phyloP scores from a whole-genome alignment of 1,140 invertebrate genomes.

The Leguminivora glycinivorella region DNA sequence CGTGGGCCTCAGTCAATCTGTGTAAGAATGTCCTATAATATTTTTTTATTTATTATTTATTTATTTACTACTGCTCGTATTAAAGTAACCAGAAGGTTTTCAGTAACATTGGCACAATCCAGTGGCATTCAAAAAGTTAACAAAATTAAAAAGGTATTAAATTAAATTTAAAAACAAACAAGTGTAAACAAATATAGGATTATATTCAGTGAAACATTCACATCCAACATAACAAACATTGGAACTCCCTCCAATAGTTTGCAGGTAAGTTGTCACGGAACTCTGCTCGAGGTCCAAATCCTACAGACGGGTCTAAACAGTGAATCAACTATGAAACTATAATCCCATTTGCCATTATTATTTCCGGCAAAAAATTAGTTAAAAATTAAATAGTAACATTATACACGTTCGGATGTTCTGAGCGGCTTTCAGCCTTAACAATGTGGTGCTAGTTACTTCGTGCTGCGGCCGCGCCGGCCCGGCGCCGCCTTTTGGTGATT shows the following conservation, averaged over 20 bases:
- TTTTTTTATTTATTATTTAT: too few species aligned
- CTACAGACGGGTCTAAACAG: conserved; percentile 44
- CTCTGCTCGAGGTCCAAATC: conserved; percentile 41
- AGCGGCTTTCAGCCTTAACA: conserved; percentile 54
- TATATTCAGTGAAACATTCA: conserved; percentile 77
- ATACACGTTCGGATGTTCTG: conserved; percentile 45
- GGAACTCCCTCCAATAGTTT: conserved; percentile 56
- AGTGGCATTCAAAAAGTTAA: background rate
- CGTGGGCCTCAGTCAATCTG: too few species aligned
- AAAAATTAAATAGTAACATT: conserved; percentile 63
- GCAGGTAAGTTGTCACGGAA: conserved; percentile 53
- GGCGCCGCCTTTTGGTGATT: conserved; percentile 55
- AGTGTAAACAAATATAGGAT: conserved; percentile 78
- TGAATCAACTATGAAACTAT: conserved; percentile 62
- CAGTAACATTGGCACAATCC: too few species aligned
- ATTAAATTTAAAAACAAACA: conserved; percentile 58
- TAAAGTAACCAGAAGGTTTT: too few species aligned
- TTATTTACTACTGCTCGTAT: too few species aligned
- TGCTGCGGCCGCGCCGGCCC: background rate
- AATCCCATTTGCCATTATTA: conserved; percentile 70
- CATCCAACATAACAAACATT: conserved; percentile 71
- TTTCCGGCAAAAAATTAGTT: conserved; percentile 51
- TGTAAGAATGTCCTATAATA: too few species aligned
- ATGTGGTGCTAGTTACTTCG: conserved; percentile 42
- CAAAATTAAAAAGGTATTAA: background rate